These are phyloP conservation scores for Hormaphis cornu DNA, from an alignment of 1,140 invertebrate species.

Conservation along the genomic window DNA sequence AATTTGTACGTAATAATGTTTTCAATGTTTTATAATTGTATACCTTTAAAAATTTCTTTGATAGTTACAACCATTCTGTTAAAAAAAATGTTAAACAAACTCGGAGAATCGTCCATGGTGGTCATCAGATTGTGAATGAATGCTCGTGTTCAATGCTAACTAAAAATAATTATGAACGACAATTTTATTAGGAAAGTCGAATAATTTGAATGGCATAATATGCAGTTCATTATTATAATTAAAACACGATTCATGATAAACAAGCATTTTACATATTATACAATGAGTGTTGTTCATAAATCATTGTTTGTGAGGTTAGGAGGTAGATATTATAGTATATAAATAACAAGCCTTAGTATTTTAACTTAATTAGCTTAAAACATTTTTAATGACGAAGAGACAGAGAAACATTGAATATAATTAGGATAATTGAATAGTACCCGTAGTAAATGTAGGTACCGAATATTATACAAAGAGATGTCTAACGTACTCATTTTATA, in stretches of 20 bases:
- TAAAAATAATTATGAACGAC: neutral
- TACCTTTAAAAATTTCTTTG: neutral
- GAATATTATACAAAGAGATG: too few species aligned
- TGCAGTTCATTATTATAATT: neutral
- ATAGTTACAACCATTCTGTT: neutral
- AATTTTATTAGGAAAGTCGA: neutral
- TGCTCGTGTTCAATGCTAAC: neutral
- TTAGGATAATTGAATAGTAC: too few species aligned
- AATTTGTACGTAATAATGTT: neutral
- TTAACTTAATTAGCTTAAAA: too few species aligned
- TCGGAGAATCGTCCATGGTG: neutral
- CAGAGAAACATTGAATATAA: too few species aligned
- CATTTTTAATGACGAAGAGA: too few species aligned
- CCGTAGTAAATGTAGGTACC: too few species aligned
- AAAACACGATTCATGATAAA: constrained; percentile 3
- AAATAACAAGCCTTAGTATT: too few species aligned
- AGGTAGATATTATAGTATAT: too few species aligned
- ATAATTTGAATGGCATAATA: neutral
- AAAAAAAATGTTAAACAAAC: neutral
- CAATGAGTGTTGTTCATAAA: too few species aligned
- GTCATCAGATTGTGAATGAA: neutral
- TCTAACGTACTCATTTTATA: too few species aligned
- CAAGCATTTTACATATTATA: too few species aligned
- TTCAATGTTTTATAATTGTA: neutral
- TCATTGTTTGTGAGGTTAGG: too few species aligned